Evolutionary conservation across 2,113 vertebrate genomes (phyloP).

Genomic region (Spilogale gracilis): DNA sequence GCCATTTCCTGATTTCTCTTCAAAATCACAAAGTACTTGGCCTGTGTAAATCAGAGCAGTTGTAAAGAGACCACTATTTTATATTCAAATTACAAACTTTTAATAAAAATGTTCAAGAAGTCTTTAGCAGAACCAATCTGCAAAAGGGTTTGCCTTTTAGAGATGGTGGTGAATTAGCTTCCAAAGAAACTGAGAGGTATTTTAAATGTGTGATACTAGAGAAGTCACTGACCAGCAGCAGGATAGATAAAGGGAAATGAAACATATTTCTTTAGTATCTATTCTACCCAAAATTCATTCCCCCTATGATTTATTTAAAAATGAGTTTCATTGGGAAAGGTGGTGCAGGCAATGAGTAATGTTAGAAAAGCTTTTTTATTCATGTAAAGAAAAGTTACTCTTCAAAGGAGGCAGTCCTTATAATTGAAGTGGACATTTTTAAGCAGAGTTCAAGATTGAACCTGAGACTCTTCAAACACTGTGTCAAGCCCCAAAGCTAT

Average conservation of each 20-base stretch:
- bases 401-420: conserved; percentile 10
- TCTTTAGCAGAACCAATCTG: neutral
- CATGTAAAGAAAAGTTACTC: neutral
- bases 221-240: neutral
- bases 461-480: neutral
- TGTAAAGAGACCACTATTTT: neutral
- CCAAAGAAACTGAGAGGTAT: neutral
- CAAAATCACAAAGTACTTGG: conserved; percentile 8
- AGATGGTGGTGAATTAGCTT: neutral
- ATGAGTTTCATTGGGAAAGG: neutral
- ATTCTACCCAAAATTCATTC: neutral
- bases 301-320: conserved; percentile 7
- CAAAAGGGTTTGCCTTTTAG: neutral
- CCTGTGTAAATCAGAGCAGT: conserved; percentile 2
- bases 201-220: neutral
- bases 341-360: neutral
- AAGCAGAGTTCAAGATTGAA: conserved; percentile 26
- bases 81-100: neutral
- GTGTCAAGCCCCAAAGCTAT: neutral
- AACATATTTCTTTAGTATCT: neutral
- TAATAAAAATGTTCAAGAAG: neutral
- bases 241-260: neutral
- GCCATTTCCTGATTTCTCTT: conserved; percentile 36
- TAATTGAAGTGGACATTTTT: neutral
- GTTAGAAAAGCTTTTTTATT: neutral